A percentile compares a stretch with the other conserved stretches of the same genome.
These are phyloP conservation scores for Myodes glareolus DNA, from an alignment of 2,113 vertebrate genomes.

Conservation along the genomic window DNA sequence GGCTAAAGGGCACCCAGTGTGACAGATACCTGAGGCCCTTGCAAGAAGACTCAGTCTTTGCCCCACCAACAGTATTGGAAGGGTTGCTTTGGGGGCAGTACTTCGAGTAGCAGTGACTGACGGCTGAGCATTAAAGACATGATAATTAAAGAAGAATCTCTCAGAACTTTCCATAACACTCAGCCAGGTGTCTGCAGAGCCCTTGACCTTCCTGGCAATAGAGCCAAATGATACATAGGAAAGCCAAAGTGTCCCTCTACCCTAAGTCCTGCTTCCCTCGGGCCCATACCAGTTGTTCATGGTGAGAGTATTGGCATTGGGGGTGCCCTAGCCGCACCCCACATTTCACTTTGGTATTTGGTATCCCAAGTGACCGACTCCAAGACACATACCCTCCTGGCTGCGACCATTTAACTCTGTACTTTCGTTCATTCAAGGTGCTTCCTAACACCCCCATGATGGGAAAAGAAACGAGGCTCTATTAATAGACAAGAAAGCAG, in stretches of 20 bases:
- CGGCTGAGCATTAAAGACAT: background rate
- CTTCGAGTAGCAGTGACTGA: background rate
- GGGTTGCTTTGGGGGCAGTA: fast-evolving
- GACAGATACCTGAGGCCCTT: background rate
- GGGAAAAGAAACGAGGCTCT: background rate
- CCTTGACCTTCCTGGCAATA: background rate
- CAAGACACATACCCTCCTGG: background rate
- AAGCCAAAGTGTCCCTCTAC: background rate
- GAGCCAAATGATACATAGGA: fast-evolving
- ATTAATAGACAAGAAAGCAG: background rate
- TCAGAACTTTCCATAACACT: background rate
- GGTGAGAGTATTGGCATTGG: background rate
- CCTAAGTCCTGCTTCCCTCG: background rate
- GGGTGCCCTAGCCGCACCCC: background rate
- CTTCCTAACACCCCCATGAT: background rate
- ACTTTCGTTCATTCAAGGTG: background rate
- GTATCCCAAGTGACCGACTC: background rate
- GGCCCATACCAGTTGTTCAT: background rate
- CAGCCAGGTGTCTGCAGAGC: background rate
- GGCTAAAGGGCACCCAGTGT: fast-evolving
- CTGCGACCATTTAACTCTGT: background rate
- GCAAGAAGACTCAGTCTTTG: too few relatives aligned
- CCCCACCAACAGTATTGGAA: too few relatives aligned
- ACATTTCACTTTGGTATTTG: background rate
- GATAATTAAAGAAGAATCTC: background rate